phyloP scores from a whole-genome alignment of 2,113 vertebrate species.

The Micronycteris hirsuta region DNA sequence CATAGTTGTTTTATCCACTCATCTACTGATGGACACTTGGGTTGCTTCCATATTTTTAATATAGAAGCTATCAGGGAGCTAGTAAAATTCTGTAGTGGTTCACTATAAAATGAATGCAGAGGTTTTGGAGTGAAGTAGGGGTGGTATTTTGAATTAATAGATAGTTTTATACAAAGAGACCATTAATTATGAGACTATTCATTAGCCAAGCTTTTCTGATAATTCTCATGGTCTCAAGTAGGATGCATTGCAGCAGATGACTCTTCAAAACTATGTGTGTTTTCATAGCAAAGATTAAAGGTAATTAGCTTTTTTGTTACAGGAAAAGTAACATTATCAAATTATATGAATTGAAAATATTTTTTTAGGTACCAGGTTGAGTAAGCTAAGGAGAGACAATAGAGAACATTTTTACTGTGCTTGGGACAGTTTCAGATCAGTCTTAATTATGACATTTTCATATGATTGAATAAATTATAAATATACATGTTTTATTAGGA shows the following conservation, averaged over 20 bases:
- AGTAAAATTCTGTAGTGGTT: neutral
- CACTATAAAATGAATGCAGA: neutral
- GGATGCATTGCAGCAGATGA: neutral
- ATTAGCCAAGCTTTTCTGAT: neutral
- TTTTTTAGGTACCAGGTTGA: neutral
- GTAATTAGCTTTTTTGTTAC: neutral
- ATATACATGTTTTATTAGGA: neutral
- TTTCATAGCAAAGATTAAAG: neutral
- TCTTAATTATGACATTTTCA: neutral
- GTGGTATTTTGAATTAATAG: neutral
- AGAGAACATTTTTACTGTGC: neutral
- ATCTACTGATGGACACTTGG: too few relatives aligned
- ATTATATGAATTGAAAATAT: slow-evolving; percentile 17
- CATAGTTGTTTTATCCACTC: too few relatives aligned
- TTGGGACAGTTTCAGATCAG: slow-evolving; percentile 1
- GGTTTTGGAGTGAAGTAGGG: neutral
- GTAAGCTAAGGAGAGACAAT: neutral
- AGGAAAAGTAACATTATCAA: neutral
- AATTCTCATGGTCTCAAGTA: neutral
- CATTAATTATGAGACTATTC: neutral
- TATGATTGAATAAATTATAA: neutral
- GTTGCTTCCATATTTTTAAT: neutral
- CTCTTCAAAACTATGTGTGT: neutral
- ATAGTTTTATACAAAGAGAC: neutral
- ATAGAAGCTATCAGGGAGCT: neutral